A percentile compares a stretch with the other conserved stretches of the same genome.
These are phyloP conservation scores for Crocodylus rhombifer DNA, from an alignment of 2,797 vertebrate species.

Conservation along the genomic window DNA sequence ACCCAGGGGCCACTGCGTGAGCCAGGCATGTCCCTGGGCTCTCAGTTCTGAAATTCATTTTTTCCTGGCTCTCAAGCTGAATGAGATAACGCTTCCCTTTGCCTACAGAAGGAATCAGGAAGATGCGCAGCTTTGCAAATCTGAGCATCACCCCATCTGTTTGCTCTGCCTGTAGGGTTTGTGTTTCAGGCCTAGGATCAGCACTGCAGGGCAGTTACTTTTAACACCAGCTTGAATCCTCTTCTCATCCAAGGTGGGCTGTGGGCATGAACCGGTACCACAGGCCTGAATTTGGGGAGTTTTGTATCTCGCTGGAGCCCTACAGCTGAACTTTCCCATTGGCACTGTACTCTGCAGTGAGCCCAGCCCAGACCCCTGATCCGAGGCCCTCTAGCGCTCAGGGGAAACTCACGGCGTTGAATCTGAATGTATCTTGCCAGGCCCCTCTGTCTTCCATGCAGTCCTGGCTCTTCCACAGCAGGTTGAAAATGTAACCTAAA, in stretches of 20 bases:
- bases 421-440: neutral
- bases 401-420: neutral
- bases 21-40: neutral
- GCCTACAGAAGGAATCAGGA: neutral
- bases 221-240: neutral
- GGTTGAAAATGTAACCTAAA: neutral
- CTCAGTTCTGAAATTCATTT: neutral
- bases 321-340: neutral
- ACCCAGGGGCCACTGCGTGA: neutral
- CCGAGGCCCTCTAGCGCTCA: neutral
- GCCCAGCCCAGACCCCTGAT: neutral
- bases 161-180: neutral
- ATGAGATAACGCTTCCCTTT: neutral
- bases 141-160: neutral
- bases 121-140: neutral
- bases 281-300: neutral
- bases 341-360: neutral
- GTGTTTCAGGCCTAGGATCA: neutral
- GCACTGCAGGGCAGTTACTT: neutral
- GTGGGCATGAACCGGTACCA: neutral
- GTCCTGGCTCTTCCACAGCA: neutral
- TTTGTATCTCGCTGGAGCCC: neutral
- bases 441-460: neutral
- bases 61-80: neutral
- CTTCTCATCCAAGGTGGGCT: neutral